Evolutionary conservation across 2,797 vertebrate genomes (phyloP).

Genomic region (Champsocephalus esox): DNA sequence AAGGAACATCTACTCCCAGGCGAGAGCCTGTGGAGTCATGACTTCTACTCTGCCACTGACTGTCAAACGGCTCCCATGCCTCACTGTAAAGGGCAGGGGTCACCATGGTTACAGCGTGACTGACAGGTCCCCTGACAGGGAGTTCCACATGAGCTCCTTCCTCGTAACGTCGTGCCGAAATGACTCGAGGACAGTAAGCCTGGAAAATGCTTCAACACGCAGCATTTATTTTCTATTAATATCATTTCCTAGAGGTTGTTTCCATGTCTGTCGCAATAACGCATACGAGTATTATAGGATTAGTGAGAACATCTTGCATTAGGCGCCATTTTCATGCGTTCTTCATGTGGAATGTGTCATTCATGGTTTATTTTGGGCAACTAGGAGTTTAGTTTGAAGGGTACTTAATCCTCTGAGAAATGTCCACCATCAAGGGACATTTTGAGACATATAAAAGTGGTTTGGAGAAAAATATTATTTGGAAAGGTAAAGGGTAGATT

Average conservation of each 20-base stretch:
- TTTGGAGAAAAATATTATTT: too few relatives aligned
- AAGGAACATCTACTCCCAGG: background rate
- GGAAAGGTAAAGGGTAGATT: background rate
- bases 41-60: background rate
- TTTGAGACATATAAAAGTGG: background rate
- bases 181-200: background rate
- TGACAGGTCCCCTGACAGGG: constrained; percentile 39
- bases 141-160: constrained; percentile 27
- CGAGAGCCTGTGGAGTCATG: background rate
- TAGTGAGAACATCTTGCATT: background rate
- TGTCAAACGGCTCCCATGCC: constrained; percentile 7
- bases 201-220: background rate
- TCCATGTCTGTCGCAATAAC: background rate
- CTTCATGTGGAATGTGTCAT: background rate
- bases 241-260: background rate
- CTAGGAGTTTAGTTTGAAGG: background rate
- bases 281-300: background rate
- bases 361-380: background rate
- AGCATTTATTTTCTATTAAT: too few relatives aligned
- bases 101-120: constrained; percentile 13
- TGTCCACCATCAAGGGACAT: background rate
- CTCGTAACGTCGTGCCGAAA: constrained; percentile 4
- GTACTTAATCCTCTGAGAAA: too few relatives aligned
- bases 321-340: background rate
- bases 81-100: constrained; percentile 31